Conservation (phyloP, 2,797 vertebrate genomes). For the Muraenolepis orangiensis region DNA sequence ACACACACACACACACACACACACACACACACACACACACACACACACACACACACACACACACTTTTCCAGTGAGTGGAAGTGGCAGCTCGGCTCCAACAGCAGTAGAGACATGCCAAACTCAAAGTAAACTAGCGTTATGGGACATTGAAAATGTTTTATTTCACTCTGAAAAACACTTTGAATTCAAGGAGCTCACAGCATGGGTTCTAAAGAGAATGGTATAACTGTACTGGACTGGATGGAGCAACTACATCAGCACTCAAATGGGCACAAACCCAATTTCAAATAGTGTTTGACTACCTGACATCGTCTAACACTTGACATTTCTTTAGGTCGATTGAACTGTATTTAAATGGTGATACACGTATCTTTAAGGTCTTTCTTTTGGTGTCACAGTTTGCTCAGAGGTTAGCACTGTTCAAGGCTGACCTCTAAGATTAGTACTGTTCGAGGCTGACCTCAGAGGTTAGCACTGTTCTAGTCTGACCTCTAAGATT, state of each 20-base stretch:
- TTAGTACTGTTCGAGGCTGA: too few relatives aligned
- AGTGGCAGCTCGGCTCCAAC: background rate
- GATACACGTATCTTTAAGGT: too few relatives aligned
- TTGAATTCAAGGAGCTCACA: background rate
- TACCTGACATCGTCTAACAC: too few relatives aligned
- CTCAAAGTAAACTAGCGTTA: background rate
- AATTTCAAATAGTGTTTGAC: background rate
- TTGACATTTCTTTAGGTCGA: too few relatives aligned
- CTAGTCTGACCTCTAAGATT: too few relatives aligned
- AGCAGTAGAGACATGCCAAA: background rate
- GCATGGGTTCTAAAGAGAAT: background rate
- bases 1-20: background rate
- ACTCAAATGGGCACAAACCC: background rate
- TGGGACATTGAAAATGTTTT: background rate
- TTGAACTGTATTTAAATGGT: too few relatives aligned
- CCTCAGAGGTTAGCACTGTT: too few relatives aligned
- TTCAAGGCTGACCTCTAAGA: too few relatives aligned
- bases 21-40: background rate
- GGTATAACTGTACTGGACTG: background rate
- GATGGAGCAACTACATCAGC: background rate
- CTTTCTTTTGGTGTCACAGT: too few relatives aligned
- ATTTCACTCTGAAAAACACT: background rate
- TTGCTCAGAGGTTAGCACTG: too few relatives aligned
- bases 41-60: background rate
- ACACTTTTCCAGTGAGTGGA: too few relatives aligned